A percentile compares a stretch with the other conserved stretches of the same genome.
Conservation (phyloP, 2,113 vertebrate species). For the Jaculus jaculus region DNA sequence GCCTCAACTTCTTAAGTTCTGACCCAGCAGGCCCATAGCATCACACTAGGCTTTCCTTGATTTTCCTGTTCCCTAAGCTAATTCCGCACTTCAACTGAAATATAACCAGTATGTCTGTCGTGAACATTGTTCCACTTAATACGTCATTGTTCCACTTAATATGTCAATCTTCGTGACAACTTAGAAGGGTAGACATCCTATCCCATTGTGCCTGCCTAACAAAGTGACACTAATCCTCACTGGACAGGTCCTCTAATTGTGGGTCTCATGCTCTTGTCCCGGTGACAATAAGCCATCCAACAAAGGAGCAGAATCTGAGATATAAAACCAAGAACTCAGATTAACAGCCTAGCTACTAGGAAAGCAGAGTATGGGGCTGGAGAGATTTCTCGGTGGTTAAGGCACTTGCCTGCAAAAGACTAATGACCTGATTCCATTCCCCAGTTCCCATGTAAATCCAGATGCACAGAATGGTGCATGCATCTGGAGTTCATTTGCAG, state of each 20-base stretch:
- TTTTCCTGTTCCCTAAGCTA: conserved; percentile 10
- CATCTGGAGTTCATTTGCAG: too few species aligned
- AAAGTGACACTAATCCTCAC: not conserved
- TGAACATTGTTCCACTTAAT: conserved; percentile 2
- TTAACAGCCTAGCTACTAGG: not conserved
- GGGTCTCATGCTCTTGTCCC: not conserved
- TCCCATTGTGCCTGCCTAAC: not conserved
- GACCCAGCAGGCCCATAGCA: not conserved
- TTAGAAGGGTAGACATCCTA: not conserved
- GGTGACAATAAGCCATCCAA: not conserved
- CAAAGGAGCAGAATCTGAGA: conserved; percentile 32
- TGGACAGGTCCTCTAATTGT: not conserved
- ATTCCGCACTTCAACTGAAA: conserved; percentile 26
- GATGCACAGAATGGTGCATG: too few species aligned
- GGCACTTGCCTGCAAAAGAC: too few species aligned
- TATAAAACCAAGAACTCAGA: conserved; percentile 15
- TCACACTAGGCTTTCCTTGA: not conserved
- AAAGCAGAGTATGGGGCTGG: not conserved
- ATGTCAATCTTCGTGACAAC: not conserved
- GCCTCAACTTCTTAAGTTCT: not conserved
- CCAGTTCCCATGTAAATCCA: too few species aligned
- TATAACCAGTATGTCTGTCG: not conserved
- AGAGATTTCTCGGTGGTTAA: too few species aligned
- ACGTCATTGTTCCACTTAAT: conserved; percentile 1
- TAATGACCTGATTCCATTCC: too few species aligned